Evolutionary conservation across 2,113 vertebrate genomes (phyloP).

Genomic region (Lucifuga dentata): DNA sequence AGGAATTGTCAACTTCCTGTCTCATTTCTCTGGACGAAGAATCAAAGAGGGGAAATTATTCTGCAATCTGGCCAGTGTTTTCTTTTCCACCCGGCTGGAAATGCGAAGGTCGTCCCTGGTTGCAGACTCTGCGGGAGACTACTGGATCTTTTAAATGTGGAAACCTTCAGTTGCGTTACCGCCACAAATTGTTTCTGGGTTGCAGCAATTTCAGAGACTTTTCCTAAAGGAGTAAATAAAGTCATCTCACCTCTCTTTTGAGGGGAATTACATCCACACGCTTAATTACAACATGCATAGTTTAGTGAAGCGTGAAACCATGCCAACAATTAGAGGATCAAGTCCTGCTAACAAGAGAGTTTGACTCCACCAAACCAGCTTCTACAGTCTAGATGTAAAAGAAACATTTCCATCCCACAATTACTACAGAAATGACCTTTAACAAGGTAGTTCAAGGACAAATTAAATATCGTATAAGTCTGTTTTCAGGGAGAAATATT

Average conservation of each 20-base stretch:
- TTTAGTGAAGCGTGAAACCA: constrained; percentile 59
- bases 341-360: constrained; percentile 11
- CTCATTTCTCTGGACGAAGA: constrained; percentile 79
- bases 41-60: constrained; percentile 86
- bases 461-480: too few relatives aligned
- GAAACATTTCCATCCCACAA: constrained; percentile 20
- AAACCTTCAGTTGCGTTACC: constrained; percentile 53
- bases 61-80: constrained; percentile 81
- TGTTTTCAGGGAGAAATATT: too few relatives aligned
- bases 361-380: constrained; percentile 34
- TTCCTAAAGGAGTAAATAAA: constrained; percentile 69
- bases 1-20: constrained; percentile 86
- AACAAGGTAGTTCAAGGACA: constrained; percentile 10
- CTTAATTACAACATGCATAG: constrained; percentile 64
- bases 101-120: constrained; percentile 63
- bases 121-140: constrained; percentile 44
- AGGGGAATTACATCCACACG: constrained; percentile 66
- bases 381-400: constrained; percentile 14
- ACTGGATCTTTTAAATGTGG: constrained; percentile 44
- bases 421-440: constrained; percentile 22
- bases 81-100: constrained; percentile 72
- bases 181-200: constrained; percentile 71
- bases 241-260: constrained; percentile 36
- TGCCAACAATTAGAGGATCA: constrained; percentile 20
- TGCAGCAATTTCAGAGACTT: constrained; percentile 65